phyloP scores from a whole-genome alignment of 2,888 invertebrate genomes.

The Cosmia trapezina region DNA sequence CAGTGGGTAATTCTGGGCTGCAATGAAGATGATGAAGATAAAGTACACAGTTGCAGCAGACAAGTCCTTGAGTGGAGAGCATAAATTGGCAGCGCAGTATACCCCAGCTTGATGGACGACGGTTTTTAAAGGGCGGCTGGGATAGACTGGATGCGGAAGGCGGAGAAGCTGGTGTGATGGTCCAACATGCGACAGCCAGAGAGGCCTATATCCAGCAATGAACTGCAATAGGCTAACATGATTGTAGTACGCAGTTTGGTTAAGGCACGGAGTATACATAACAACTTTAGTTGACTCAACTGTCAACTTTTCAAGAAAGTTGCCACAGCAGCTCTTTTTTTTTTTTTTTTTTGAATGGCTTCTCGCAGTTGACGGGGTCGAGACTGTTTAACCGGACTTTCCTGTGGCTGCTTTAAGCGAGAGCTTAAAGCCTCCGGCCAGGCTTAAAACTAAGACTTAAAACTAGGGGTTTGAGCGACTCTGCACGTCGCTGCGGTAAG shows the following conservation, averaged over 20 bases:
- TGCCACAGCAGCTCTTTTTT: too few relatives aligned
- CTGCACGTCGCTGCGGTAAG: too few relatives aligned
- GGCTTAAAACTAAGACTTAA: too few relatives aligned
- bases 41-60: neutral
- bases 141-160: neutral
- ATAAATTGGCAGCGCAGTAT: neutral
- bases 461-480: too few relatives aligned
- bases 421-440: too few relatives aligned
- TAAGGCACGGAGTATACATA: neutral
- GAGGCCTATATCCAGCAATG: neutral
- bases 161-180: neutral
- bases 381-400: too few relatives aligned
- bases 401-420: too few relatives aligned
- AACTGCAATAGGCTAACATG: neutral
- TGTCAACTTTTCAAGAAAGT: neutral
- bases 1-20: neutral
- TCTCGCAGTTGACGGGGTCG: too few relatives aligned
- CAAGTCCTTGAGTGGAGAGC: neutral
- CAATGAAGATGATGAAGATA: neutral
- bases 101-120: neutral
- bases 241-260: neutral
- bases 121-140: neutral
- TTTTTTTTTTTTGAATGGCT: too few relatives aligned
- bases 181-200: neutral
- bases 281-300: neutral